These are phyloP conservation scores for Rhagonycha lutea DNA, from an alignment of 2,888 invertebrate species.

Conservation along the genomic window DNA sequence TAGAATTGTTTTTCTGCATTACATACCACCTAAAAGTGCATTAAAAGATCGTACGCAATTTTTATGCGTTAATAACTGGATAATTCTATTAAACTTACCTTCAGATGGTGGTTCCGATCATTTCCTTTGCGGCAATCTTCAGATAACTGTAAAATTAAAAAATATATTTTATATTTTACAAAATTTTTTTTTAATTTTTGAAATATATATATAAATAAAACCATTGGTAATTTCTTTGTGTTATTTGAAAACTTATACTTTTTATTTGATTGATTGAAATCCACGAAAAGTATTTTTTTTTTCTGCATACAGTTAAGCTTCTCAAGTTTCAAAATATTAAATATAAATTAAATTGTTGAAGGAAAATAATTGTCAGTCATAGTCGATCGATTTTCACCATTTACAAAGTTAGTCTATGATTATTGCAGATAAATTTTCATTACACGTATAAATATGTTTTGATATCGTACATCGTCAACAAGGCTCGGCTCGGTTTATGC, in stretches of 20 bases:
- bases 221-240: too few species aligned
- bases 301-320: too few species aligned
- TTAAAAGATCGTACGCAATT: slow-evolving; percentile 16
- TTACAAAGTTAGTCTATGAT: neutral
- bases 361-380: neutral
- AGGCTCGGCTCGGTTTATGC: neutral
- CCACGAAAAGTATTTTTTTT: too few species aligned
- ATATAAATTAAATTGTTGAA: neutral
- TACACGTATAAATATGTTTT: neutral
- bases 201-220: too few species aligned
- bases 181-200: too few species aligned
- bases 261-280: too few species aligned
- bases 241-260: too few species aligned
- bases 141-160: neutral
- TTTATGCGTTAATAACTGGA: slow-evolving; percentile 13
- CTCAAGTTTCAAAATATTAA: neutral
- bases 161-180: neutral
- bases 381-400: neutral
- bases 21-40: neutral
- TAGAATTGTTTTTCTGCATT: too few species aligned
- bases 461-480: neutral
- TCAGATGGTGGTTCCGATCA: slow-evolving; percentile 3
- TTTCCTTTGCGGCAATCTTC: neutral
- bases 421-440: neutral
- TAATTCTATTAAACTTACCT: slow-evolving; percentile 23